A percentile compares a stretch with the other conserved stretches of the same genome.
These are phyloP conservation scores for Loriculus beryllinus DNA, from an alignment of 2,797 vertebrate genomes.

Conservation along the genomic window DNA sequence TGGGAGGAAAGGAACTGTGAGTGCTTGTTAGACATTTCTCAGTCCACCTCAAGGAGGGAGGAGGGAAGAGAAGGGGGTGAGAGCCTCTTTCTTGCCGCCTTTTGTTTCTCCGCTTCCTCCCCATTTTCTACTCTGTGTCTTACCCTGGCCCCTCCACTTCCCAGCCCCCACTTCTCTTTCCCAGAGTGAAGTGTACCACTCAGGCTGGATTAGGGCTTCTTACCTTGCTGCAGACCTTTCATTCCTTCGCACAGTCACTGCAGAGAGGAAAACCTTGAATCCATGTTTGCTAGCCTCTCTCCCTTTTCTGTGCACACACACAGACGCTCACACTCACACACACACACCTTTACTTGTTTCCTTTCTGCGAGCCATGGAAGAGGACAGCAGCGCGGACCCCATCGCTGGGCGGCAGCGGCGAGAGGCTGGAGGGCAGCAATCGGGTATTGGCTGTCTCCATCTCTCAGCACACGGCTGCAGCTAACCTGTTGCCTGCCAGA, in stretches of 20 bases:
- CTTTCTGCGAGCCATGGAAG: background rate
- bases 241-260: slow-evolving; percentile 28
- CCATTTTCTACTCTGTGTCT: slow-evolving; percentile 44
- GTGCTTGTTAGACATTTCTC: slow-evolving; percentile 68
- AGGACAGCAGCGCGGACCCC: background rate
- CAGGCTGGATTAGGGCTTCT: slow-evolving; percentile 22
- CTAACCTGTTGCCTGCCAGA: slow-evolving; percentile 71
- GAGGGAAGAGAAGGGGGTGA: background rate
- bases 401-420: background rate
- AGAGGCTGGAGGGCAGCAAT: background rate
- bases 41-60: slow-evolving; percentile 30
- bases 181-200: slow-evolving; percentile 39
- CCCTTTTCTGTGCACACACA: background rate
- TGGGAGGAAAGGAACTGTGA: background rate
- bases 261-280: slow-evolving; percentile 31
- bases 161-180: slow-evolving; percentile 37
- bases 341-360: slow-evolving; percentile 2
- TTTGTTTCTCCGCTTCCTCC: slow-evolving; percentile 48
- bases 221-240: slow-evolving; percentile 45
- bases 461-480: background rate
- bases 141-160: slow-evolving; percentile 26
- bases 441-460: background rate
- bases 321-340: background rate
- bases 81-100: slow-evolving; percentile 35
- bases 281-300: background rate